Evolutionary conservation across 1,140 invertebrate genomes (phyloP).

Genomic region (Lepidurus apus): DNA sequence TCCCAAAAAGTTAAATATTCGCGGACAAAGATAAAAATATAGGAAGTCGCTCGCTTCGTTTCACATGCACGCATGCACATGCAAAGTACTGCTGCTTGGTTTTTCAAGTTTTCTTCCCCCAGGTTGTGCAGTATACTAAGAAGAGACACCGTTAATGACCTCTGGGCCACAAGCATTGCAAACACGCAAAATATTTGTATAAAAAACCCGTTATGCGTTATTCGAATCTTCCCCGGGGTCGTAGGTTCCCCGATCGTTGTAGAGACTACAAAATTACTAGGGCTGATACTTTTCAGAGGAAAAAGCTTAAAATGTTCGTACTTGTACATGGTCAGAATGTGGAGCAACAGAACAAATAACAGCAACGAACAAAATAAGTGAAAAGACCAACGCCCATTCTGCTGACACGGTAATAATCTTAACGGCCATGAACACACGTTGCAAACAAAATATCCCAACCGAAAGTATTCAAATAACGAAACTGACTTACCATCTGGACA

Average conservation of each 20-base stretch:
- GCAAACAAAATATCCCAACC: not conserved
- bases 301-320: not conserved
- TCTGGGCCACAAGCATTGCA: not conserved
- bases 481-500: slow-evolving; percentile 32
- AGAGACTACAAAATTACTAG: no score
- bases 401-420: not conserved
- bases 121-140: not conserved
- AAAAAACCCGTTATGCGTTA: not conserved
- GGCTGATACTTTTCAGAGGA: not conserved
- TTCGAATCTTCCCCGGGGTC: not conserved
- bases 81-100: not conserved
- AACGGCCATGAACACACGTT: not conserved
- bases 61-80: not conserved
- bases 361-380: not conserved
- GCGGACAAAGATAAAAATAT: not conserved
- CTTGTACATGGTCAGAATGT: not conserved
- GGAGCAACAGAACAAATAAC: not conserved
- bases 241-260: not conserved
- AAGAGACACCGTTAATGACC: slow-evolving; percentile 10
- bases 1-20: not conserved
- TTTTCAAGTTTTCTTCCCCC: not conserved
- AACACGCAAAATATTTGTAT: not conserved
- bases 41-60: not conserved
- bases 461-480: not conserved
- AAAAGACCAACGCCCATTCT: slow-evolving; percentile 15